Evolutionary conservation across 2,888 invertebrate species (phyloP), one percentile per base, ranked within the genome.

Genomic region (Nemurella pictetii): DNA sequence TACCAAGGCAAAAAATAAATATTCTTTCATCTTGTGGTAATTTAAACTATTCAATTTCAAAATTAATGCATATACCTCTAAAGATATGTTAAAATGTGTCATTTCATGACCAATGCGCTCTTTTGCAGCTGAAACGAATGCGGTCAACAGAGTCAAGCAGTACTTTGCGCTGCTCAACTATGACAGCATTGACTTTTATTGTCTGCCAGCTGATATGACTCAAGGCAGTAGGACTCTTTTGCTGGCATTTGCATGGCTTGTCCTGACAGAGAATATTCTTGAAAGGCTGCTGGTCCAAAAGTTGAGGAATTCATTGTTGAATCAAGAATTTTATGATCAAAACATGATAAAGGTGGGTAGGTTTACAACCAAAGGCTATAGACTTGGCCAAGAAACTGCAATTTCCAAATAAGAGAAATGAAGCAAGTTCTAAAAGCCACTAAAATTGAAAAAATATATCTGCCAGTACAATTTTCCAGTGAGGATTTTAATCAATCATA

Each of bases 241-340:
- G 80, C 84, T 91, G 78, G 90, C 90, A 12, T 87, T 91, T 29
- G 88, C 89, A 26, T 91, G 90, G 89, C 84, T 91, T 20, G 84
- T 91, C 28, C 88, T 88, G 77, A 88, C 87, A 0, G 87, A 89
- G 80, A 86, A 89, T 86, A 86, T 87, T 83, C 83, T 90, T 55
- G 87, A 87, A 80, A 86, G 86, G 25, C 83, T 88, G 12, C 85
- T 89, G 2, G 85, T 87, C 73, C 80, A 85, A 9, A 88, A 88
- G 87, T 84, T 90, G 0, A 55, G 86, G 4, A 86, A 88, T 25
- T 88, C 89, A 80, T 80, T 87, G 25, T 84, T 89, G 30, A 88
- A 89, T 84, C 87, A 86, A 75, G 90, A 90, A 87, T 89, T 87
- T 87, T 86, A 88, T 30, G 28, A 75, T n/a, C 73, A 26, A 74